Evolutionary conservation across 2,888 invertebrate genomes (phyloP).

Genomic region (Cheilosia soror): DNA sequence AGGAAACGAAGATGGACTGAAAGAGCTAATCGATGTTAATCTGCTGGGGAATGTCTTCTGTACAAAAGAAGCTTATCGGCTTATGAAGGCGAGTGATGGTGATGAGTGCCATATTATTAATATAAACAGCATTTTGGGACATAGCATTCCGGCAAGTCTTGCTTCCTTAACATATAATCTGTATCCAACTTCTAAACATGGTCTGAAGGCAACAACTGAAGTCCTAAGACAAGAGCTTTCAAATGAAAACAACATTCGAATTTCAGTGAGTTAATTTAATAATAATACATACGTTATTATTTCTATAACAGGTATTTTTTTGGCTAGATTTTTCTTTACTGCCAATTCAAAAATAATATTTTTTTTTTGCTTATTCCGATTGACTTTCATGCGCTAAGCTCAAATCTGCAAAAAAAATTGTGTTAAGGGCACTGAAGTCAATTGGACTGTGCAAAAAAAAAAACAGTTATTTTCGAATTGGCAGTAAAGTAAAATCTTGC

Average conservation of each 20-base stretch:
- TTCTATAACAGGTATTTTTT: background rate
- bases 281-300: too few relatives aligned
- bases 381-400: too few relatives aligned
- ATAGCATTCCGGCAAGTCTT: conserved; percentile 82
- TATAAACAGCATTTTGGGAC: conserved; percentile 84
- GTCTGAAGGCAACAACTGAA: conserved; percentile 79
- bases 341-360: too few relatives aligned
- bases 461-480: too few relatives aligned
- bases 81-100: conserved; percentile 82
- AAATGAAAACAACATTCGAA: conserved; percentile 78
- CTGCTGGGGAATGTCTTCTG: conserved; percentile 83
- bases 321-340: too few relatives aligned
- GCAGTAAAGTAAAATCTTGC: too few relatives aligned
- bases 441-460: too few relatives aligned
- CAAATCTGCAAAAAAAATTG: too few relatives aligned
- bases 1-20: conserved; percentile 78
- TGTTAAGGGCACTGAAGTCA: too few relatives aligned
- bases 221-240: conserved; percentile 79
- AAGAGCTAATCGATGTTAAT: conserved; percentile 83
- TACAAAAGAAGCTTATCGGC: conserved; percentile 83
- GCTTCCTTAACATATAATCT: conserved; percentile 78
- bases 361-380: too few relatives aligned
- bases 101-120: conserved; percentile 84
- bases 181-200: conserved; percentile 80
- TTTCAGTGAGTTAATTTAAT: conserved; percentile 78